Conservation (phyloP, 1,140 invertebrate species). For the Drosophila erecta region DNA sequence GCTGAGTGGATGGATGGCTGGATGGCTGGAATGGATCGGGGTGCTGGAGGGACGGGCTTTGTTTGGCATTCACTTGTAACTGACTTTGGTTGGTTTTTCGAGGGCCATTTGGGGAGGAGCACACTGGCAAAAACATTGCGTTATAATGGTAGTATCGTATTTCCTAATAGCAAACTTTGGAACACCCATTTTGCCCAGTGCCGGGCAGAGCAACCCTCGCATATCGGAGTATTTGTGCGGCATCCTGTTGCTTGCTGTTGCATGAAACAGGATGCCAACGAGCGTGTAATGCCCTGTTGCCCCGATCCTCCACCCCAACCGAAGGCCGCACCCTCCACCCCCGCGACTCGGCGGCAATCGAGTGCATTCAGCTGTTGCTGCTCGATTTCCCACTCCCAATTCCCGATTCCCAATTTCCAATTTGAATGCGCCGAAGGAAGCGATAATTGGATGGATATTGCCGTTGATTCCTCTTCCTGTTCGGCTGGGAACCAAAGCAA, state of each 20-base stretch:
- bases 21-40: constrained; percentile 26
- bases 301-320: neutral
- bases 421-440: constrained; percentile 54
- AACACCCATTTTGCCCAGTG: constrained; percentile 22
- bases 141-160: too few relatives aligned
- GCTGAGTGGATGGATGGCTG: constrained; percentile 22
- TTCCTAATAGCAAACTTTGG: neutral
- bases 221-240: constrained; percentile 13
- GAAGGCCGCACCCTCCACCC: constrained; percentile 23
- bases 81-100: constrained; percentile 33
- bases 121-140: constrained; percentile 1
- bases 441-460: constrained; percentile 54
- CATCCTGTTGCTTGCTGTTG: constrained; percentile 81
- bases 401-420: constrained; percentile 74
- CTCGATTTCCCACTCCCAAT: constrained; percentile 70
- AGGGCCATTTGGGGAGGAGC: constrained; percentile 57
- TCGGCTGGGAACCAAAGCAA: constrained; percentile 33
- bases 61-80: constrained; percentile 32
- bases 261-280: constrained; percentile 82
- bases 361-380: constrained; percentile 58
- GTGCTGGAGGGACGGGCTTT: constrained; percentile 40
- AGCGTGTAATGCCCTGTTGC: constrained; percentile 67
- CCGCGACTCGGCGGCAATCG: constrained; percentile 12
- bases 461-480: constrained; percentile 27
- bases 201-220: constrained; percentile 52